A percentile compares a stretch with the other conserved stretches of the same genome.
Conservation (phyloP, 2,888 invertebrate genomes). For the Parthenolecanium corni region DNA sequence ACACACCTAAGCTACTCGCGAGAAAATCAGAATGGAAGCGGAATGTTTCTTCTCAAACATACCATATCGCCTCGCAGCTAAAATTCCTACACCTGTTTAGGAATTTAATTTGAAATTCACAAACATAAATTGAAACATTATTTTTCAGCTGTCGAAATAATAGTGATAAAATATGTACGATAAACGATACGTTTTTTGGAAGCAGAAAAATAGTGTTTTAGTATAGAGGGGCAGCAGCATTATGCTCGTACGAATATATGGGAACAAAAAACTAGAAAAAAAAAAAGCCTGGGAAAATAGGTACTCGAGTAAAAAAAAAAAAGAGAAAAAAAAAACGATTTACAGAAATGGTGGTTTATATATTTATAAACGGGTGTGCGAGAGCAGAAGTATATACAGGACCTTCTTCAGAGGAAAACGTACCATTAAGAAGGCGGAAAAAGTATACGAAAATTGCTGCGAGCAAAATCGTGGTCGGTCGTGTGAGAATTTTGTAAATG, state of each 20-base stretch:
- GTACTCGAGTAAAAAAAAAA: not conserved
- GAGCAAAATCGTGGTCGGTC: conserved; percentile 23
- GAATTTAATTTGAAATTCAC: not conserved
- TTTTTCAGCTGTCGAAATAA: not conserved
- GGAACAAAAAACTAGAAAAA: not conserved
- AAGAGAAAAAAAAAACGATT: not conserved
- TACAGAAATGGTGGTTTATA: conserved; percentile 2
- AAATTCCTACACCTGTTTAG: conserved; percentile 5
- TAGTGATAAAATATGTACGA: not conserved
- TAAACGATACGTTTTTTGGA: not conserved
- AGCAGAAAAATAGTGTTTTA: not conserved
- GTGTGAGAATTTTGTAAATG: conserved; percentile 17
- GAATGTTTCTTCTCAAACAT: not conserved
- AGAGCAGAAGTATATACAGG: too few relatives aligned
- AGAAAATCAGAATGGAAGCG: too few relatives aligned
- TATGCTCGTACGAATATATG: not conserved
- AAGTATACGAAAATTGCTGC: conserved; percentile 19
- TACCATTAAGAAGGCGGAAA: conserved; percentile 28
- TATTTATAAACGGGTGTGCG: not conserved
- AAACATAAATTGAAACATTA: conserved; percentile 10
- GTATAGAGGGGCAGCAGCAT: not conserved
- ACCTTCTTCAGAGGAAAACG: conserved; percentile 24
- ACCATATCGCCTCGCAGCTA: not conserved
- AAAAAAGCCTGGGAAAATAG: conserved; percentile 4
- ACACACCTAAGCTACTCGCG: too few relatives aligned